Conservation (phyloP, 1,140 invertebrate species). For the Heliothis virescens region DNA sequence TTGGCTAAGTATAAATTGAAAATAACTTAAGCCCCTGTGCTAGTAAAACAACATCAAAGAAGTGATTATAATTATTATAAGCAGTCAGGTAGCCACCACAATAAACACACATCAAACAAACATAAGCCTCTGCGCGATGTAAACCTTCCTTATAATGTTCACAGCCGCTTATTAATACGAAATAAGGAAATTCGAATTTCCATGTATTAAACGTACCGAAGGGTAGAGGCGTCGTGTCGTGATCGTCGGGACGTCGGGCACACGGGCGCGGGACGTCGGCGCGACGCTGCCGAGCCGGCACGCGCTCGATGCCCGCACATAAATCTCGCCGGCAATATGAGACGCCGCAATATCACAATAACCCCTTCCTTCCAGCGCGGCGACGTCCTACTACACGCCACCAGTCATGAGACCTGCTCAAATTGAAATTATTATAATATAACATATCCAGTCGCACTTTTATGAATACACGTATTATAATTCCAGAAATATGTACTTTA, state of each 20-base stretch:
- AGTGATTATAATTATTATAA: neutral
- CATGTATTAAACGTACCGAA: conserved; percentile 24
- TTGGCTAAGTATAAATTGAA: neutral
- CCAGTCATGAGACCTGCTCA: conserved; percentile 53
- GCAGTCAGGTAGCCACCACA: neutral
- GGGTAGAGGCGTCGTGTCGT: conserved; percentile 8
- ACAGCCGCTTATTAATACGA: conserved; percentile 30
- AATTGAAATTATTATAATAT: conserved; percentile 68
- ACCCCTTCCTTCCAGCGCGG: conserved; percentile 66
- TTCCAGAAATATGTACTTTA: conserved; percentile 3
- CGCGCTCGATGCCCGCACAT: conserved; percentile 63
- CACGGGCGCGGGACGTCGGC: neutral
- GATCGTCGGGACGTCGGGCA: neutral
- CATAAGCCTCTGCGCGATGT: neutral
- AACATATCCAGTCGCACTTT: conserved; percentile 45
- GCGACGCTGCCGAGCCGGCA: too few species aligned
- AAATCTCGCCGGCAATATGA: conserved; percentile 79
- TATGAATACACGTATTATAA: conserved; percentile 41
- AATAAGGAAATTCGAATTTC: conserved; percentile 33
- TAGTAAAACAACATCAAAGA: neutral
- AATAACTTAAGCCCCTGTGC: neutral
- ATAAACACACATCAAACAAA: conserved; percentile 20
- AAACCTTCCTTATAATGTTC: conserved; percentile 3
- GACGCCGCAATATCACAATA: conserved; percentile 76
- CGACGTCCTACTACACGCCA: conserved; percentile 59